Percentiles rank a stretch among this genome's conserved stretches.
Conservation (phyloP, 2,888 invertebrate species). For the Melieria omissa region DNA sequence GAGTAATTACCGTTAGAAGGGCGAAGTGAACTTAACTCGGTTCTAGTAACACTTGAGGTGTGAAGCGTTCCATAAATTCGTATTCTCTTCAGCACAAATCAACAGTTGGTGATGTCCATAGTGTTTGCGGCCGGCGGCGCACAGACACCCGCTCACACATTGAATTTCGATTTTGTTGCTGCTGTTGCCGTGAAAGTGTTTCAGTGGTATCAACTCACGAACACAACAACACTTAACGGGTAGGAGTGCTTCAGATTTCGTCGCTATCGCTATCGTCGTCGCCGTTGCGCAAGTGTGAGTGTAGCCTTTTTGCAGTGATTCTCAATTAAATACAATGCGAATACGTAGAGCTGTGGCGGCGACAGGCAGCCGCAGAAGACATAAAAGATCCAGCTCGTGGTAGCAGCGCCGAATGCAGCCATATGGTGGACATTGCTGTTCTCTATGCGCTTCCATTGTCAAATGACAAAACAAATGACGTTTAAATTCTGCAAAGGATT, state of each 20-base stretch:
- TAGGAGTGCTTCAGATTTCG: background rate
- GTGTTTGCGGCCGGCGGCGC: background rate
- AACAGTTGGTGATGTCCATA: slow-evolving; percentile 16
- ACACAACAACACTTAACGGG: background rate
- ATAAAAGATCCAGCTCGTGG: too few relatives aligned
- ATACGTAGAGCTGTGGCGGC: background rate
- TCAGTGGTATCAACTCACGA: background rate
- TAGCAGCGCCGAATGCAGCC: background rate
- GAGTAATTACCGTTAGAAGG: slow-evolving; percentile 15
- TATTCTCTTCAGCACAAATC: slow-evolving; percentile 12
- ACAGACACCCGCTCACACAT: background rate
- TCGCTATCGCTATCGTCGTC: background rate
- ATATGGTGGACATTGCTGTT: too few relatives aligned
- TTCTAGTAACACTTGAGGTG: slow-evolving; percentile 11
- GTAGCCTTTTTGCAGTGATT: slow-evolving; percentile 17
- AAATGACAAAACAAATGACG: too few relatives aligned
- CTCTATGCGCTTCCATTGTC: too few relatives aligned
- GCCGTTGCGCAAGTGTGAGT: background rate
- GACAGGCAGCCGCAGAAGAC: too few relatives aligned
- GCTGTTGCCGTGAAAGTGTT: slow-evolving; percentile 9
- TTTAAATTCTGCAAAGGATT: too few relatives aligned
- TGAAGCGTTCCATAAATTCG: background rate
- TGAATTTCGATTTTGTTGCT: background rate
- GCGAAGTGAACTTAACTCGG: slow-evolving; percentile 7
- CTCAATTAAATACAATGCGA: slow-evolving; percentile 3